Evolutionary conservation across 2,797 vertebrate species (phyloP).

Genomic region (Pitangus sulphuratus): DNA sequence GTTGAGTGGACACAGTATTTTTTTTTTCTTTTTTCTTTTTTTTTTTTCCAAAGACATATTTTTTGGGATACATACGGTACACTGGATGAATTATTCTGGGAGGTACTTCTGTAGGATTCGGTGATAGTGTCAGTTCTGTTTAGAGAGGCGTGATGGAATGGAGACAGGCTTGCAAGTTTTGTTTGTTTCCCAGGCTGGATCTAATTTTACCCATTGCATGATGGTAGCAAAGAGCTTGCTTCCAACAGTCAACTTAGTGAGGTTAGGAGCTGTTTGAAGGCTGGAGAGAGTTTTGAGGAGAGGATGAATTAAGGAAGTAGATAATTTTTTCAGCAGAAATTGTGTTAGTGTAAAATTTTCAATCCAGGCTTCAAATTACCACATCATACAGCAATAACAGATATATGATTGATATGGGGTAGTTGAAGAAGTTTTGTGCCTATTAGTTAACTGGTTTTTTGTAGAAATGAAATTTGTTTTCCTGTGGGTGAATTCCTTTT

Average conservation of each 20-base stretch:
- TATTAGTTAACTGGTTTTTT: not conserved
- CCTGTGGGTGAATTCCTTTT: not conserved
- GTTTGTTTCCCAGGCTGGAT: not conserved
- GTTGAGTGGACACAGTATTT: not conserved
- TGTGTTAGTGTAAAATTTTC: not conserved
- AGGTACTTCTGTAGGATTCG: not conserved
- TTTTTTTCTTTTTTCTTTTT: accelerated
- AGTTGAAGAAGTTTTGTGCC: not conserved
- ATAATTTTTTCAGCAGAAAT: not conserved
- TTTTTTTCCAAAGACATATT: accelerated
- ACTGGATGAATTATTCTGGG: not conserved
- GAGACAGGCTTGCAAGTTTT: not conserved
- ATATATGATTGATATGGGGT: not conserved
- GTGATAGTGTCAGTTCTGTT: not conserved
- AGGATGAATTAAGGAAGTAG: not conserved
- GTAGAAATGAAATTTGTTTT: not conserved
- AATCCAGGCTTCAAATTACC: not conserved
- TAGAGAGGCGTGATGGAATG: not conserved
- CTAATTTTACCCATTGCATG: not conserved
- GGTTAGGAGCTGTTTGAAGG: not conserved
- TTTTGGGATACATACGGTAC: accelerated
- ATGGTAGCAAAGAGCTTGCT: not conserved
- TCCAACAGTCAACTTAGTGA: not conserved
- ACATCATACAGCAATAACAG: accelerated
- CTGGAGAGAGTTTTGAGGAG: not conserved